phyloP scores from a whole-genome alignment of 2,113 vertebrate species.

The Chelonoidis abingdonii region DNA sequence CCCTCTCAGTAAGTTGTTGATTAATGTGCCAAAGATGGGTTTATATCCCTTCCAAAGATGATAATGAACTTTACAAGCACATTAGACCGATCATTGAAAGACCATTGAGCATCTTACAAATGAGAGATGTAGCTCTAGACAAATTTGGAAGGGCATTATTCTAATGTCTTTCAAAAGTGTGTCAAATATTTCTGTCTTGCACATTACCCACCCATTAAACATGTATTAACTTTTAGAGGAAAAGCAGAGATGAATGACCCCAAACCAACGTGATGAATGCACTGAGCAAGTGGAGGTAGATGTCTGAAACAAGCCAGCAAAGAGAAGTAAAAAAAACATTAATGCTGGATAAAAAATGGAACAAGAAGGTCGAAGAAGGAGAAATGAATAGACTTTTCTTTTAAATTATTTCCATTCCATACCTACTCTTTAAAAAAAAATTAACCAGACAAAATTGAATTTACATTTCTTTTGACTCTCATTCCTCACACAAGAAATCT shows the following conservation, averaged over 20 bases:
- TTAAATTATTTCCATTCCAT: not conserved
- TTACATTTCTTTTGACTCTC: not conserved
- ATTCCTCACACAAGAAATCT: not conserved
- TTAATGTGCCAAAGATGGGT: not conserved
- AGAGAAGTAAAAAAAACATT: constrained; percentile 16
- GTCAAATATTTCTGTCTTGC: constrained; percentile 17
- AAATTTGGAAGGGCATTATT: constrained; percentile 31
- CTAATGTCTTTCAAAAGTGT: not conserved
- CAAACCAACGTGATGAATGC: constrained; percentile 33
- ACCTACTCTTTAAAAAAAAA: not conserved
- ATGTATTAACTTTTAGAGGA: constrained; percentile 45
- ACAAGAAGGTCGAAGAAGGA: constrained; percentile 46
- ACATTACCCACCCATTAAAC: constrained; percentile 50
- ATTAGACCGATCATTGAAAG: not conserved
- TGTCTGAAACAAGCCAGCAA: constrained; percentile 15
- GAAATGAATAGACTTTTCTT: constrained; percentile 29
- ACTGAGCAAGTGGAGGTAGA: not conserved
- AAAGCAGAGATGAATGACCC: constrained; percentile 63
- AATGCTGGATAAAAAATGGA: constrained; percentile 37
- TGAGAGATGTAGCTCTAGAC: not conserved
- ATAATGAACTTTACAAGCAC: not conserved
- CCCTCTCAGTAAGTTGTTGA: not conserved
- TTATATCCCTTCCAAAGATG: not conserved
- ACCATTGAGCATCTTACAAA: not conserved
- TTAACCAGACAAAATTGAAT: not conserved